Conservation (phyloP, 2,888 invertebrate species). For the Antheraea assamensis region DNA sequence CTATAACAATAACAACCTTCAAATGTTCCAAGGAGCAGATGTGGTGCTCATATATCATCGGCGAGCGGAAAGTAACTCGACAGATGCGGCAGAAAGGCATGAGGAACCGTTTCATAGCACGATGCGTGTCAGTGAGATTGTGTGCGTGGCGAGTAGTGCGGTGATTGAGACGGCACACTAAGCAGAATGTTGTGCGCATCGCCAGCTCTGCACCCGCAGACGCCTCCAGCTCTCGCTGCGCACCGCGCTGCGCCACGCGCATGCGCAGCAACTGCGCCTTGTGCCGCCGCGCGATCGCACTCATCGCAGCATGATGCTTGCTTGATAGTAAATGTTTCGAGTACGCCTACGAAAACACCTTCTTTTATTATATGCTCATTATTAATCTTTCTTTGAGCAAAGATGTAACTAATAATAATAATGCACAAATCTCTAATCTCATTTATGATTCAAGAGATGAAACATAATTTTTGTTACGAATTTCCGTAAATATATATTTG, state of each 20-base stretch:
- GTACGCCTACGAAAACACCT: slow-evolving; percentile 81
- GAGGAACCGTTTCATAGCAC: slow-evolving; percentile 92
- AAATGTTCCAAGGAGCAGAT: slow-evolving; percentile 91
- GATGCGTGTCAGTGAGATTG: slow-evolving; percentile 90
- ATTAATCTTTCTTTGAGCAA: no score
- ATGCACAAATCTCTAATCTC: no score
- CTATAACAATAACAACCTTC: slow-evolving; percentile 58
- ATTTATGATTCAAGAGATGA: no score
- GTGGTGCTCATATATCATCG: slow-evolving; percentile 93
- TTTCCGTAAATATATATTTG: no score
- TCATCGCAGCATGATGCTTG: slow-evolving; percentile 88
- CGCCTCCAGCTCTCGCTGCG: slow-evolving; percentile 90
- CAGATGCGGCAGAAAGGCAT: slow-evolving; percentile 92
- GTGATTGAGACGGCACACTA: slow-evolving; percentile 88
- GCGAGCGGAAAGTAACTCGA: slow-evolving; percentile 89
- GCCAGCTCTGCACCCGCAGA: slow-evolving; percentile 84
- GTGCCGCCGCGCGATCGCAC: slow-evolving; percentile 87
- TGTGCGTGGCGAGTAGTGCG: slow-evolving; percentile 89
- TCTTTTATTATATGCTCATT: neutral
- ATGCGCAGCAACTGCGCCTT: slow-evolving; percentile 88
- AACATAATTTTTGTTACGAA: no score
- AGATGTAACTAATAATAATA: no score
- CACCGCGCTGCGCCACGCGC: slow-evolving; percentile 90
- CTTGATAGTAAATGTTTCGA: slow-evolving; percentile 87
- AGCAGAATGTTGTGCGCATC: slow-evolving; percentile 86